Evolutionary conservation across 2,888 invertebrate species (phyloP), one percentile per base, ranked within the genome.

Genomic region (Harpagoxenus sublaevis): DNA sequence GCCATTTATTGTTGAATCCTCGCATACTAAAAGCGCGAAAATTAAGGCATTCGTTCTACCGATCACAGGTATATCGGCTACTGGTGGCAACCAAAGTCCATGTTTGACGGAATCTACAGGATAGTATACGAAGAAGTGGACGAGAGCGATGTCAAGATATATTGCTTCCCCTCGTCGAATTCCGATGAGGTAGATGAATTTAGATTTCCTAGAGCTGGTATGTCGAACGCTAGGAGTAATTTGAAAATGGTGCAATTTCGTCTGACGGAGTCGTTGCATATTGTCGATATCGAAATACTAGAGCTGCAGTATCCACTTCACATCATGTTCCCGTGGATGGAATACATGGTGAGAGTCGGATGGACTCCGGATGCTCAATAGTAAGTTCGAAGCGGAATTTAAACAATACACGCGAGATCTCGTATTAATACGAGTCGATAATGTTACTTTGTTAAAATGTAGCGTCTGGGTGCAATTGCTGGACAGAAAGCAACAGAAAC

Each of bases 381-480:
- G 99, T 99, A 95, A 97, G 97, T 96, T 78, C 2, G 3, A 42
- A 10, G 15, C 51, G 57, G 82, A 39, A 15, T 28, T 28, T 1
- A 57, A 10, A 39, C 15, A 1, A 51, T 71, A 81, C 31, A n/a
- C 35, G 35, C 53, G 63, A 87, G 1, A 28, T n/a, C 35, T 15
- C 57, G 8, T 42, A 51, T 66, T 42, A 18, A 53, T 39, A 12
- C 1, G 12, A n/a, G 18, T 31, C 10, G 10, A 51, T 78, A 57
- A 63, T 18, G 2, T 45, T n/a, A 10, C 10, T 87, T 66, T 31
- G 31, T 70, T n/a, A 8, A 77, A 74, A 83, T 77, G 12, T 78
- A 99, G 99, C 93, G 97, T 99, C 28, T 99, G 99, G 98, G 97
- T 98, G 15, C 98, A 99, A 94, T 95, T 99, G n/a, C 95, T 99